A percentile compares a stretch with the other conserved stretches of the same genome.
These are phyloP conservation scores for Cerastis leucographa DNA, from an alignment of 2,888 invertebrate species.

Conservation along the genomic window DNA sequence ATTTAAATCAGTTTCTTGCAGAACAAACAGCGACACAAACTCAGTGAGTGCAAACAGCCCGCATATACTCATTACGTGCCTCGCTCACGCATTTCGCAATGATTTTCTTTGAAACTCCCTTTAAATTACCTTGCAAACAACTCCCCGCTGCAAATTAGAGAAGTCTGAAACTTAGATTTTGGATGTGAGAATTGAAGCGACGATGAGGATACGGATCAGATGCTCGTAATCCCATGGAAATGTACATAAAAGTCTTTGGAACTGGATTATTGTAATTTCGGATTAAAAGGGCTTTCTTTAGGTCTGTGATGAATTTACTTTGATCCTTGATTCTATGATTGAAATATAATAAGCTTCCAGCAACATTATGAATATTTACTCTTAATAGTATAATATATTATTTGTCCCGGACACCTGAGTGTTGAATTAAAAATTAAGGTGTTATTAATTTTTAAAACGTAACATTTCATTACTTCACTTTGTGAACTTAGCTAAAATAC, in stretches of 20 bases:
- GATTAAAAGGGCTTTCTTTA: not conserved
- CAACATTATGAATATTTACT: no score
- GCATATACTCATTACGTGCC: slow-evolving; percentile 64
- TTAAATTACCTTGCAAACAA: slow-evolving; percentile 59
- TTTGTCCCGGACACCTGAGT: no score
- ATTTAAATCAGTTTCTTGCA: slow-evolving; percentile 61
- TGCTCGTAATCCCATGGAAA: slow-evolving; percentile 41
- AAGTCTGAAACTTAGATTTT: slow-evolving; percentile 54
- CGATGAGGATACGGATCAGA: slow-evolving; percentile 33
- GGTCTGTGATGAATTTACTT: not conserved
- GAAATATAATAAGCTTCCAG: no score
- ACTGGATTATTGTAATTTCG: slow-evolving; percentile 18
- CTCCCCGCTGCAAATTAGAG: slow-evolving; percentile 52
- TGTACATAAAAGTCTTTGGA: slow-evolving; percentile 18
- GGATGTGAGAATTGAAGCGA: slow-evolving; percentile 45
- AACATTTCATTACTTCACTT: no score
- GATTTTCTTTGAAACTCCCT: slow-evolving; percentile 64
- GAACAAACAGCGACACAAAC: slow-evolving; percentile 58
- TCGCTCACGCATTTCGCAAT: slow-evolving; percentile 57
- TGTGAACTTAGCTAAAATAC: no score
- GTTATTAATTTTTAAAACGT: no score
- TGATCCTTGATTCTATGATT: no score
- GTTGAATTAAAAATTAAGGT: no score
- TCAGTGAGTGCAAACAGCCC: slow-evolving; percentile 63
- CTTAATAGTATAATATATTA: no score